phyloP scores from a whole-genome alignment of 92 coral and sea anemone species.

The Epizoanthus scotinus region DNA sequence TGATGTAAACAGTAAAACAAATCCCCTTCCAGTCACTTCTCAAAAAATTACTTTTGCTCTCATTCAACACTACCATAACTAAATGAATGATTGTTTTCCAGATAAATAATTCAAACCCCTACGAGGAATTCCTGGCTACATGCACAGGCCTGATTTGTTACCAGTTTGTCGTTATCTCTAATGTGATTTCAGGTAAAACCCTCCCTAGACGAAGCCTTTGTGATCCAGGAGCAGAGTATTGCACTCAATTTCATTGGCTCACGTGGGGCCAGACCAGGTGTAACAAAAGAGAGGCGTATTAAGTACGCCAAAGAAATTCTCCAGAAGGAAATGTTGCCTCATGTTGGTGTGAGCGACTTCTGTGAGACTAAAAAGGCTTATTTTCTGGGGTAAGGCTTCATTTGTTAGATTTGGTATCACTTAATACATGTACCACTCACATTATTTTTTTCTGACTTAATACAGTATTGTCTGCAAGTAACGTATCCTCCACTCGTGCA shows the following conservation, averaged over 20 bases:
- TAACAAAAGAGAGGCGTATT: slow-evolving; percentile 92
- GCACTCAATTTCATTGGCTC: slow-evolving; percentile 98
- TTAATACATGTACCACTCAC: too few species aligned
- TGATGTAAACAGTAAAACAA: background rate
- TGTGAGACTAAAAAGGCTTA: slow-evolving; percentile 99
- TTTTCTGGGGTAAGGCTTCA: slow-evolving; percentile 86
- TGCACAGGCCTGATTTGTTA: too few species aligned
- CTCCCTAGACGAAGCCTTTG: slow-evolving; percentile 98
- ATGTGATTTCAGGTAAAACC: slow-evolving; percentile 80
- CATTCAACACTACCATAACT: too few species aligned
- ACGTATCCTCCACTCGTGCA: too few species aligned
- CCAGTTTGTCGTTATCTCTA: background rate
- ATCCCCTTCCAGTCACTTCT: background rate
- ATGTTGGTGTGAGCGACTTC: slow-evolving; percentile 99
- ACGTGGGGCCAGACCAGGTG: slow-evolving; percentile 99
- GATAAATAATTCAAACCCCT: too few species aligned
- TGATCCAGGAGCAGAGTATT: slow-evolving; percentile 96
- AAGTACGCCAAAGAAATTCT: slow-evolving; percentile 96
- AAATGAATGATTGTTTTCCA: too few species aligned
- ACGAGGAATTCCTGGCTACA: too few species aligned
- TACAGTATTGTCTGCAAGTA: too few species aligned
- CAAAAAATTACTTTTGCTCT: too few species aligned
- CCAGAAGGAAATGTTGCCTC: slow-evolving; percentile 98
- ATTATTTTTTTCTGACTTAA: too few species aligned
- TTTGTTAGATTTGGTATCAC: background rate